Base-by-base conservation (phyloP, 2,888 invertebrate species). In the Atethmia centrago region DNA sequence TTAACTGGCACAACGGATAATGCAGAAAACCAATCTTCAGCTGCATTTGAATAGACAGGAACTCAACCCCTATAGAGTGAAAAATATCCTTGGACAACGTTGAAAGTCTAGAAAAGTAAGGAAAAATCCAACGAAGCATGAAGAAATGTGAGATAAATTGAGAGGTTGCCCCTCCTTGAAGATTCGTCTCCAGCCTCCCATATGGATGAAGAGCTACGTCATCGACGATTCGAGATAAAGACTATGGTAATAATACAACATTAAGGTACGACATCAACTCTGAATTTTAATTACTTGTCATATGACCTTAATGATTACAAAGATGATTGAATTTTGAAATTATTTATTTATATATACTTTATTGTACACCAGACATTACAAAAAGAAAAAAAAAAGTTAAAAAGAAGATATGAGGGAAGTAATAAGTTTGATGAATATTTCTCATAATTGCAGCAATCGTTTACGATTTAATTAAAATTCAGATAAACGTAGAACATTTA, bases 401-500 rank as follows among this genome's bases (percentile, higher is more conserved):
- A n/a, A n/a, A n/a, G n/a, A n/a, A n/a, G 16, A 28, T 14, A n/a
- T 19, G 19, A 63, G 55, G 40, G 12, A 55, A 55, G 16, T 62
- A 19, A 36, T 42, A 36, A 42, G 14, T 31, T 56, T 3, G 4
- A 42, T 71, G 47, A 25, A 10, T 45, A 31, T 28, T 70, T 12
- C 3, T 31, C 2, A 47, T 28, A 59, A 42, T 55, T 49, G 5
- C 14, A 40, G 61, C 53, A 65, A 70, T 66, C 40, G 4, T 36
- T 36, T 31, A 36, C 16, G 40, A 66, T 58, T 64, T 74, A 56
- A 76, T 84, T 80, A 72, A 84, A 82, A 80, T 76, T 82, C 84
- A 82, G 81, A 75, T 74, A 84, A 76, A 81, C 64, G 58, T 53
- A 83, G 64, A 85, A 90, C 88, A 90, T 85, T 80, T 74, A 90